Conservation (phyloP, 2,113 vertebrate genomes). For the Macquaria ambigua region DNA sequence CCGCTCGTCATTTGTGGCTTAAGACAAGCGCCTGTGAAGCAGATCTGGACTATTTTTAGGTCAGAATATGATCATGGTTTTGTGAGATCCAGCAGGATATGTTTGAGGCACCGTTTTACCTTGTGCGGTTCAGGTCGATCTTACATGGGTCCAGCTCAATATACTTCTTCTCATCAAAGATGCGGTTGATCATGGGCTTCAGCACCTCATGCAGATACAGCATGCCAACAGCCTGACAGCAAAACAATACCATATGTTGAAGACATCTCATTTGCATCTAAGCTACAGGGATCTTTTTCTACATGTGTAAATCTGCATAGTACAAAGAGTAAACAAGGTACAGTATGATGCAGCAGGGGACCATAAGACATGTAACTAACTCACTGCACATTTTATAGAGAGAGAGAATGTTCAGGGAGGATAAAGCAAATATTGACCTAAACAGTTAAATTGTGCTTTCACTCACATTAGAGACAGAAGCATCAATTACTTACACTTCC, state of each 20-base stretch:
- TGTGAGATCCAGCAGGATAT: not conserved
- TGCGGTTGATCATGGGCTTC: constrained; percentile 87
- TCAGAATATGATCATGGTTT: not conserved
- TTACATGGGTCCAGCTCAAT: constrained; percentile 93
- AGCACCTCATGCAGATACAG: constrained; percentile 92
- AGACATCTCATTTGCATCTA: constrained; percentile 24
- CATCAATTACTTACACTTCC: not conserved
- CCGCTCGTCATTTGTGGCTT: not conserved
- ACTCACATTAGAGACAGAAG: not conserved
- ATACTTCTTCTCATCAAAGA: constrained; percentile 95
- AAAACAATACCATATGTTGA: constrained; percentile 50
- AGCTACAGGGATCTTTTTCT: not conserved
- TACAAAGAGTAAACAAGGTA: constrained; percentile 12
- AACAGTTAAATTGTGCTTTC: not conserved
- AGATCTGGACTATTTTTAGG: not conserved
- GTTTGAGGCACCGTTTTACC: constrained; percentile 74
- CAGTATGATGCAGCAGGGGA: not conserved
- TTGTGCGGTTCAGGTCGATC: constrained; percentile 89
- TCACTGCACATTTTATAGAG: not conserved
- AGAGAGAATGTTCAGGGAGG: not conserved
- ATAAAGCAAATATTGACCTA: not conserved
- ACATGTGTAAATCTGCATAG: constrained; percentile 9
- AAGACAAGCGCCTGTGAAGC: not conserved
- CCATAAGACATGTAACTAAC: not conserved
- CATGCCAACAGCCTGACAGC: constrained; percentile 91